Conservation (phyloP, 2,888 invertebrate species). For the Lithophane leautieri region DNA sequence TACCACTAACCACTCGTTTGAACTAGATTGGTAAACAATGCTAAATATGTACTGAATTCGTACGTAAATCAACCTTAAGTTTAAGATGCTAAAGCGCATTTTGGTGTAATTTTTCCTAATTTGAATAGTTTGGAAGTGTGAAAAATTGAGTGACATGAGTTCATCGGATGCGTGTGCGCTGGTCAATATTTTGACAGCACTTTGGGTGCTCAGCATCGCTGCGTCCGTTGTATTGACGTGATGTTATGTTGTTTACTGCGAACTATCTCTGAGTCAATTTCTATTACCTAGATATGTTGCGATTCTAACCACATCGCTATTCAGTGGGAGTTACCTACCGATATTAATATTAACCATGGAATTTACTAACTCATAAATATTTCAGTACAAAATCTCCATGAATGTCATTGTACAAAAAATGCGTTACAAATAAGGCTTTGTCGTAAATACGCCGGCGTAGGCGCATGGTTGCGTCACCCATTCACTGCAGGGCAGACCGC, state of each 20-base stretch:
- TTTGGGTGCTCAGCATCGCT: neutral
- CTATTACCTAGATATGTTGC: neutral
- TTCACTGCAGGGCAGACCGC: slow-evolving; percentile 67
- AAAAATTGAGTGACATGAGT: slow-evolving; percentile 46
- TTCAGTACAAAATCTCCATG: slow-evolving; percentile 45
- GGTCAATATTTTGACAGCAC: slow-evolving; percentile 42
- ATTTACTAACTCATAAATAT: slow-evolving; percentile 46
- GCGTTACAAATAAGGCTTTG: slow-evolving; percentile 73
- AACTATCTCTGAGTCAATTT: neutral
- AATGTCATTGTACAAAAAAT: slow-evolving; percentile 69
- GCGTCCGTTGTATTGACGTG: neutral
- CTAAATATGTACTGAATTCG: neutral
- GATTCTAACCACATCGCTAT: neutral
- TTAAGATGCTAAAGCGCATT: neutral
- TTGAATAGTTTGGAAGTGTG: slow-evolving; percentile 50
- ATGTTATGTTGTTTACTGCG: no score
- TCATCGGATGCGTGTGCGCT: slow-evolving; percentile 24
- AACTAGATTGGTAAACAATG: slow-evolving; percentile 39
- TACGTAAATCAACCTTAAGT: slow-evolving; percentile 7
- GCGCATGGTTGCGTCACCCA: slow-evolving; percentile 77
- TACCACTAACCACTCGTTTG: slow-evolving; percentile 15
- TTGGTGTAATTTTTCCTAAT: slow-evolving; percentile 11
- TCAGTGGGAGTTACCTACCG: neutral
- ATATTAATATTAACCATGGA: slow-evolving; percentile 19
- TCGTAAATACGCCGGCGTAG: slow-evolving; percentile 72